A percentile compares a stretch with the other conserved stretches of the same genome.
These are phyloP conservation scores for Himalopsyche tibetana DNA, from an alignment of 2,888 invertebrate genomes.

Conservation along the genomic window DNA sequence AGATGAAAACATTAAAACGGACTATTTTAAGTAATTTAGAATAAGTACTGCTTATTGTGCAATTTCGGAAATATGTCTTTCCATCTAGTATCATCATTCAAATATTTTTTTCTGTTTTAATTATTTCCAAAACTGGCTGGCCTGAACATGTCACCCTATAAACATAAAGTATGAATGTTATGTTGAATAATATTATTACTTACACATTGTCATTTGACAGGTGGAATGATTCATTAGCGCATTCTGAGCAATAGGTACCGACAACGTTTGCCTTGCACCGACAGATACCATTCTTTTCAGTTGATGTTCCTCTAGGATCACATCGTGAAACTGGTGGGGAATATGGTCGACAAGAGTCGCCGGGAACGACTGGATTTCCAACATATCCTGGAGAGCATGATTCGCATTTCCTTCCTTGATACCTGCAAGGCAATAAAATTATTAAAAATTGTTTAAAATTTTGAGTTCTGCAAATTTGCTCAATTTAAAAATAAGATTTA, in stretches of 20 bases:
- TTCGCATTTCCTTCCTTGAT: constrained; percentile 86
- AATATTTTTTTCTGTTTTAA: no score
- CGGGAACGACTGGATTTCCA: constrained; percentile 87
- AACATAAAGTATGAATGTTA: neutral
- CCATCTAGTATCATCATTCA: no score
- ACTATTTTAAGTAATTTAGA: no score
- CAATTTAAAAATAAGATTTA: no score
- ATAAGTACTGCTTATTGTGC: no score
- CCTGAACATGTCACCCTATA: no score
- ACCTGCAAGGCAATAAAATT: constrained; percentile 68
- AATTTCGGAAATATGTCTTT: no score
- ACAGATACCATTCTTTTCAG: constrained; percentile 69
- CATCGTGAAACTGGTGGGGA: constrained; percentile 76
- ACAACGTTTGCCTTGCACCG: constrained; percentile 79
- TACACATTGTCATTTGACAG: constrained; percentile 81
- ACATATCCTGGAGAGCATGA: constrained; percentile 86
- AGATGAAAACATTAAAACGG: no score
- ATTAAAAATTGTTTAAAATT: neutral
- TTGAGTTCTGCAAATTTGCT: neutral
- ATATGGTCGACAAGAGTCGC: constrained; percentile 82
- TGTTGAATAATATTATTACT: constrained; percentile 29
- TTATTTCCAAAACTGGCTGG: no score
- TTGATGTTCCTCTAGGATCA: constrained; percentile 84
- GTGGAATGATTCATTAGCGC: constrained; percentile 90
- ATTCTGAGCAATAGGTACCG: constrained; percentile 91